Evolutionary conservation across 2,113 vertebrate species (phyloP).

Genomic region (Upupa epops): DNA sequence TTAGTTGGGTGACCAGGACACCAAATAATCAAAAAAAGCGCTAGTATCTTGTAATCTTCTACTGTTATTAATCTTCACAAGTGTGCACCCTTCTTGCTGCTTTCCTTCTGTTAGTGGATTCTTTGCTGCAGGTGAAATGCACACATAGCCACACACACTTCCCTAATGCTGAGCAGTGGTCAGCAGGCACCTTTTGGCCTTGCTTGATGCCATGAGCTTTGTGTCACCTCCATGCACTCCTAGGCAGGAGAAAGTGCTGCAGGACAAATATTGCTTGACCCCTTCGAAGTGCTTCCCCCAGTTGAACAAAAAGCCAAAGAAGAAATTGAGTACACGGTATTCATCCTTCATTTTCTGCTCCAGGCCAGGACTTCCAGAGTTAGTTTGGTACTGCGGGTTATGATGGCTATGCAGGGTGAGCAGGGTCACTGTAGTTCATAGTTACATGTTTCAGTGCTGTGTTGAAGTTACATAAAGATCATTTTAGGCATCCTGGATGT

Average conservation of each 20-base stretch:
- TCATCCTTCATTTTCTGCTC: not conserved
- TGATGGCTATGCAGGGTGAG: not conserved
- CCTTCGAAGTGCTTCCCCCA: not conserved
- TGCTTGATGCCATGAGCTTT: not conserved
- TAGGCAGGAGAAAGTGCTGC: not conserved
- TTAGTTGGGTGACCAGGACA: not conserved
- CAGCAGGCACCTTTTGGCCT: not conserved
- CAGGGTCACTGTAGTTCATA: not conserved
- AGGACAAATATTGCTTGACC: rapidly evolving
- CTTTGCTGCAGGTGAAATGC: not conserved
- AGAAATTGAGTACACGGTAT: not conserved
- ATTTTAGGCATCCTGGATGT: not conserved
- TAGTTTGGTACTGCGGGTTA: not conserved
- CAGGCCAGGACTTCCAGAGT: not conserved
- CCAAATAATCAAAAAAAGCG: not conserved
- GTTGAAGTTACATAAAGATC: not conserved
- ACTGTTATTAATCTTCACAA: not conserved
- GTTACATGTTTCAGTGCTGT: not conserved
- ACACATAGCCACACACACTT: no score
- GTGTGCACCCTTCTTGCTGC: not conserved
- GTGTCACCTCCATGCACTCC: not conserved
- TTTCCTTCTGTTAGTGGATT: not conserved
- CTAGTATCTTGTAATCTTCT: not conserved
- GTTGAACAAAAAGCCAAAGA: not conserved
- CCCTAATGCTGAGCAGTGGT: not conserved